These are phyloP conservation scores for Tinea trinotella DNA, from an alignment of 2,888 invertebrate genomes.

Conservation along the genomic window DNA sequence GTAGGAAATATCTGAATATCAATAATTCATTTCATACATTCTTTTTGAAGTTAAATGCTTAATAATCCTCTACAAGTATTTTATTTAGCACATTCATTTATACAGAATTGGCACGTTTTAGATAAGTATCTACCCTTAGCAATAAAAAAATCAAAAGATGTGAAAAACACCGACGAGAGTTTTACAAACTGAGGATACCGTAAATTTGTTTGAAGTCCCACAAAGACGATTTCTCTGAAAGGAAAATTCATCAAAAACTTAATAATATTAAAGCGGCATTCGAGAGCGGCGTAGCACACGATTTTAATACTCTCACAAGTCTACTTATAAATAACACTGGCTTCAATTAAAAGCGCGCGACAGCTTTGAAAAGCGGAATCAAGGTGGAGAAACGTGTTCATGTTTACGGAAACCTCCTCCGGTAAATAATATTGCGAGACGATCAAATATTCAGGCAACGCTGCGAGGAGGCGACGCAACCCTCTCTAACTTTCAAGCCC, in stretches of 20 bases:
- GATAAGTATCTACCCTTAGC: constrained; percentile 21
- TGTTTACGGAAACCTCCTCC: constrained; percentile 69
- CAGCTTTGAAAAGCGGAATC: constrained; percentile 60
- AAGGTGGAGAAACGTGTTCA: constrained; percentile 56
- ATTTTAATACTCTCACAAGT: constrained; percentile 68
- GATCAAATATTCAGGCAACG: constrained; percentile 69
- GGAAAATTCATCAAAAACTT: constrained; percentile 55
- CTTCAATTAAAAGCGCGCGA: constrained; percentile 66
- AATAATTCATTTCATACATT: constrained; percentile 20
- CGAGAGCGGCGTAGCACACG: constrained; percentile 53
- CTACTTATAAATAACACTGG: constrained; percentile 60
- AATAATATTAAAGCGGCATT: constrained; percentile 59
- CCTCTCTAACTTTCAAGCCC: constrained; percentile 76
- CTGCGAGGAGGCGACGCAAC: constrained; percentile 61
- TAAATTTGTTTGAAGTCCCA: constrained; percentile 56
- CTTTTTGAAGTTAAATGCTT: constrained; percentile 22
- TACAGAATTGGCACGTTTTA: constrained; percentile 22
- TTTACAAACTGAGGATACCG: constrained; percentile 33
- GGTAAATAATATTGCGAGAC: constrained; percentile 70
- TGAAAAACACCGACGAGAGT: constrained; percentile 30
- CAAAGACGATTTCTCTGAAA: constrained; percentile 50
- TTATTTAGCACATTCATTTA: not conserved
- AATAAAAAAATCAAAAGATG: constrained; percentile 33
- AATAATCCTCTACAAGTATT: constrained; percentile 18
- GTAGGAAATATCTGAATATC: not conserved